Evolutionary conservation across 2,888 invertebrate species (phyloP).

Genomic region (Pandemis corylana): DNA sequence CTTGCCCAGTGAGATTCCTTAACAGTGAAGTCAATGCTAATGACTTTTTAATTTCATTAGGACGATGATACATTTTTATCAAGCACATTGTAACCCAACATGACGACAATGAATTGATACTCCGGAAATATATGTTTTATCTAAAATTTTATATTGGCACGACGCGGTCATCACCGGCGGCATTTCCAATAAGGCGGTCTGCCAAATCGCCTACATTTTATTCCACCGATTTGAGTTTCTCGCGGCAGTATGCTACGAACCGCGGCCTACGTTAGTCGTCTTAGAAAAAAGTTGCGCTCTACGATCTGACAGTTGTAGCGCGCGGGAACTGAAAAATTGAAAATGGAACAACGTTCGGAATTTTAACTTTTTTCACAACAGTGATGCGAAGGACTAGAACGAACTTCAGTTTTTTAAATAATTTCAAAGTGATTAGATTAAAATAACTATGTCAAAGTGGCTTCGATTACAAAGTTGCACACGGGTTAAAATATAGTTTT

Average conservation of each 20-base stretch:
- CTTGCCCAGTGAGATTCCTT: slow-evolving; percentile 8
- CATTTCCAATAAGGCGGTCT: slow-evolving; percentile 36
- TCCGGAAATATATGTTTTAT: slow-evolving; percentile 36
- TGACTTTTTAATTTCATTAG: slow-evolving; percentile 12
- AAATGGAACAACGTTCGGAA: slow-evolving; percentile 41
- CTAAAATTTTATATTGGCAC: slow-evolving; percentile 27
- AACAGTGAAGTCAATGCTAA: slow-evolving; percentile 16
- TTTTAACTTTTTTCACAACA: slow-evolving; percentile 40
- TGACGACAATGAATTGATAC: slow-evolving; percentile 19
- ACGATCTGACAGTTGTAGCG: slow-evolving; percentile 39
- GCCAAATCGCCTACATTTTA: slow-evolving; percentile 44
- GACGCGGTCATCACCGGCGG: slow-evolving; percentile 24
- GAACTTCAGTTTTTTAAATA: slow-evolving; percentile 22
- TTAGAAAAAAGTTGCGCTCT: slow-evolving; percentile 51
- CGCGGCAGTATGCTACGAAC: slow-evolving; percentile 61
- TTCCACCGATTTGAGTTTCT: slow-evolving; percentile 44
- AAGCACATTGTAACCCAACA: slow-evolving; percentile 9
- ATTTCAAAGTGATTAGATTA: slow-evolving; percentile 42
- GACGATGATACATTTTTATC: background rate
- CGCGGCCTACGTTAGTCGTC: slow-evolving; percentile 62
- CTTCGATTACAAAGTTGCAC: slow-evolving; percentile 51
- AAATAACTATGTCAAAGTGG: slow-evolving; percentile 42
- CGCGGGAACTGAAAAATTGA: slow-evolving; percentile 55
- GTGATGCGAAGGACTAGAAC: slow-evolving; percentile 35
- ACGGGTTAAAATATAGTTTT: slow-evolving; percentile 60